Base-by-base conservation (phyloP, 2,888 invertebrate genomes). In the Volucella inanis region DNA sequence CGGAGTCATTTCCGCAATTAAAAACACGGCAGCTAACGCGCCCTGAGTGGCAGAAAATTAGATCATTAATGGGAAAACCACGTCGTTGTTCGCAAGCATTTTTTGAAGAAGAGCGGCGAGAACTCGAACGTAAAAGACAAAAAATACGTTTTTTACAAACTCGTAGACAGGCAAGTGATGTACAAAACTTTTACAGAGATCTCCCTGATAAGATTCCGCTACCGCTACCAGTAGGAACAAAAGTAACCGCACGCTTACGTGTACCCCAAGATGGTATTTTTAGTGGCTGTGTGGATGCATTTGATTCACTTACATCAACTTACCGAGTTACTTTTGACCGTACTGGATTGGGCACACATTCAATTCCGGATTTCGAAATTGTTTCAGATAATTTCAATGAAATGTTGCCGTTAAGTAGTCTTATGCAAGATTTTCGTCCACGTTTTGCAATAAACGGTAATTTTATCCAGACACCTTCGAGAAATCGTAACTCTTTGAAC, bases 21-120 rank as follows among this genome's bases (percentile, higher is more conserved):
- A 96, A 96, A 90, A 96, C 97, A 38, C 94, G 96, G 8, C 95
- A 95, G 89, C 92, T 99, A 82, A 96, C 97, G 1, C 94, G 98
- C 88, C 95, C 96, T 3, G 98, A 99, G 90, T 99, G 99, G 99
- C 96, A 97, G 68, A 97, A 97, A 92, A 97, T 99, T 77, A 94
- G 99, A 72, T 93, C 98, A 87, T 95, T 98, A 93, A 98, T 99
- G 97, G 99, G 99, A 0, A 99, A 99, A 90, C 99, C 99, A 0
- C 93, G 99, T 62, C 94, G 99, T 90, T 99, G 97, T 92, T 98
- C 98, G 0, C 96, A 96, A 90, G 96, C 98, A 0, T 99, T 99
- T 91, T 99, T 99, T 92, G 95, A 96, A 87, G 99, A 99, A 92
- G 99, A 99, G 92, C 93, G 99, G 55, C 94, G 95, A 86, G 97